A percentile compares a stretch with the other conserved stretches of the same genome.
These are phyloP conservation scores for Zonotrichia leucophrys DNA, from an alignment of 2,113 vertebrate species.

Conservation along the genomic window DNA sequence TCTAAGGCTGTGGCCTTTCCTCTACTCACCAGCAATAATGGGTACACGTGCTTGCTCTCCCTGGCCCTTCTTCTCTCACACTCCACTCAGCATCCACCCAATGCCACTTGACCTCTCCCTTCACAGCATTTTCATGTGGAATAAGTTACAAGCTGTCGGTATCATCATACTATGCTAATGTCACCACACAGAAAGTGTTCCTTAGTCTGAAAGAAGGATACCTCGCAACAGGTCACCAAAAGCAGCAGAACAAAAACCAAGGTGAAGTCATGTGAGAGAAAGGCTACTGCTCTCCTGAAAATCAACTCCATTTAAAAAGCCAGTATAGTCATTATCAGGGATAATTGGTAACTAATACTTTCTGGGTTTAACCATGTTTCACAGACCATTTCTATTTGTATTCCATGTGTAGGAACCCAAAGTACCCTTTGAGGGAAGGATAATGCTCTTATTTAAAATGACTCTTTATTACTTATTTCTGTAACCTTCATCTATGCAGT, in stretches of 20 bases:
- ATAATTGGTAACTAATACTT: background rate
- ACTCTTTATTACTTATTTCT: background rate
- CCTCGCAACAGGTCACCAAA: background rate
- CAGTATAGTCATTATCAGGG: background rate
- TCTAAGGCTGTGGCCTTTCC: background rate
- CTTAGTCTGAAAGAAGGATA: background rate
- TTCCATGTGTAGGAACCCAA: background rate
- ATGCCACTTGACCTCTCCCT: background rate
- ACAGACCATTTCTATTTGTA: accelerated
- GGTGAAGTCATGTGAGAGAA: background rate
- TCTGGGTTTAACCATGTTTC: background rate
- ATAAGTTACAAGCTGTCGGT: background rate
- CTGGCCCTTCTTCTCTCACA: background rate
- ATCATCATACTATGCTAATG: background rate
- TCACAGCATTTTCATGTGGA: background rate
- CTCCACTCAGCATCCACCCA: background rate
- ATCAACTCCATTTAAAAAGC: background rate
- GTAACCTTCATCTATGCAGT: background rate
- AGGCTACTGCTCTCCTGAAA: background rate
- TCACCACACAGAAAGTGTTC: background rate
- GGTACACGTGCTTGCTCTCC: accelerated
- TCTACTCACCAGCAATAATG: background rate
- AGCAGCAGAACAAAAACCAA: background rate
- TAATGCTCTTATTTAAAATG: background rate
- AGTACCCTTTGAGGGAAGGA: background rate